These are phyloP conservation scores for Dysmachus trigonus DNA, from an alignment of 2,888 invertebrate species.

Conservation along the genomic window DNA sequence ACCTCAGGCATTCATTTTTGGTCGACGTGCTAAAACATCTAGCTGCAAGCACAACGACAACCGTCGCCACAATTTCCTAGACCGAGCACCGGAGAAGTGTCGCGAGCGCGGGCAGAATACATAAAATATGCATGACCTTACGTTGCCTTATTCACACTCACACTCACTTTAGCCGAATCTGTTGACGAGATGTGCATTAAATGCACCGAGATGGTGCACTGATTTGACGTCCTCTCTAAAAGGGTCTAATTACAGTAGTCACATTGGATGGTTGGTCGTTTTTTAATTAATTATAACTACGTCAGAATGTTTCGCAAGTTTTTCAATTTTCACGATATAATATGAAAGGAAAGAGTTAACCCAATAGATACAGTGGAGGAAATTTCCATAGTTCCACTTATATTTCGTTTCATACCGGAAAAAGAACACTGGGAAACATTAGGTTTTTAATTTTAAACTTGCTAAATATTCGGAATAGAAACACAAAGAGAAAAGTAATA, in stretches of 20 bases:
- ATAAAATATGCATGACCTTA: not conserved
- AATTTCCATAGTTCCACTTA: too few species aligned
- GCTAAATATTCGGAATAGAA: too few species aligned
- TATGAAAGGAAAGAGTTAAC: not conserved
- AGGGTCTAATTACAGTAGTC: not conserved
- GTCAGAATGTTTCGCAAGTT: not conserved
- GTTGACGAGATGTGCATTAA: not conserved
- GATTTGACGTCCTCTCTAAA: not conserved
- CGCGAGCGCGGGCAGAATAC: not conserved
- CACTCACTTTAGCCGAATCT: not conserved
- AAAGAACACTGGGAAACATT: too few species aligned
- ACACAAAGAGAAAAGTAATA: too few species aligned
- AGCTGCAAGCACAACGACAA: not conserved
- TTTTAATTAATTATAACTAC: not conserved
- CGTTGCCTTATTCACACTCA: not conserved
- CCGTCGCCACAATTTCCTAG: not conserved
- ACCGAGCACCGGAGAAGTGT: not conserved
- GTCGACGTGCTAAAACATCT: not conserved
- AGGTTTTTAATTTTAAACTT: too few species aligned
- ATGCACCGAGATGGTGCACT: not conserved
- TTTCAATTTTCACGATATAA: not conserved
- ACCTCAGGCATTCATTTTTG: not conserved
- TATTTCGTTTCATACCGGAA: too few species aligned
- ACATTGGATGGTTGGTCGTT: not conserved
- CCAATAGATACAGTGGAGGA: not conserved